These are phyloP conservation scores for Anguilla pacifica DNA, from an alignment of 2,797 vertebrate species.

Conservation along the genomic window DNA sequence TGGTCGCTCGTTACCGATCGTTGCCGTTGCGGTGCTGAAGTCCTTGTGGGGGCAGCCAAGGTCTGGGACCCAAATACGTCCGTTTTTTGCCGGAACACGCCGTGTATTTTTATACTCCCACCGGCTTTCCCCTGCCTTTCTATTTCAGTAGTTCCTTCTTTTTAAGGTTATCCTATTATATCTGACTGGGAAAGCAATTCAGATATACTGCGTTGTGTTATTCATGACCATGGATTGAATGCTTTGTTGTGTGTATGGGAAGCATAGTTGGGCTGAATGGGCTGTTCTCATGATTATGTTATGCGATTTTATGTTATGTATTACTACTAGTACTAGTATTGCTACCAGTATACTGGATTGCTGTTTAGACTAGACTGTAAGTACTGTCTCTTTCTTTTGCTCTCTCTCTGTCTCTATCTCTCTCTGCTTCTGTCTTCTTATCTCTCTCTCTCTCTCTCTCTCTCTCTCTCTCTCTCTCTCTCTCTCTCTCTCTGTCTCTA, in stretches of 20 bases:
- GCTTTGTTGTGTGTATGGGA: not conserved
- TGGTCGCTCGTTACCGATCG: not conserved
- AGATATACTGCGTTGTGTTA: not conserved
- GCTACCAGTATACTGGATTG: not conserved
- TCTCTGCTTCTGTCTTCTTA: not conserved
- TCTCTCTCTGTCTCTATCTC: not conserved
- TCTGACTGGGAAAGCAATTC: not conserved
- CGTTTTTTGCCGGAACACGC: not conserved
- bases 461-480: not conserved
- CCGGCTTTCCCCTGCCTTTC: not conserved
- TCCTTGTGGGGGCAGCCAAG: constrained; percentile 1
- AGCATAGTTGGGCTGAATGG: no score
- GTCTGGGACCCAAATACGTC: not conserved
- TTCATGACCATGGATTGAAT: not conserved
- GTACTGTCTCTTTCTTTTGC: not conserved
- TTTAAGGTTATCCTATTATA: not conserved
- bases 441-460: not conserved
- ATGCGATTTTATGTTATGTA: no score
- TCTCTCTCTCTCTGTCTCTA: not conserved
- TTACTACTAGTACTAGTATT: not conserved
- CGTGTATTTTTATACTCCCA: constrained; percentile 7
- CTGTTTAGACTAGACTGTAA: no score
- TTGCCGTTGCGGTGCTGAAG: not conserved
- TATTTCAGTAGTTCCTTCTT: not conserved
- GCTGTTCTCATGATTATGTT: no score